Base-by-base conservation (phyloP, 2,797 vertebrate species). In the Euphonia xanthogaster region DNA sequence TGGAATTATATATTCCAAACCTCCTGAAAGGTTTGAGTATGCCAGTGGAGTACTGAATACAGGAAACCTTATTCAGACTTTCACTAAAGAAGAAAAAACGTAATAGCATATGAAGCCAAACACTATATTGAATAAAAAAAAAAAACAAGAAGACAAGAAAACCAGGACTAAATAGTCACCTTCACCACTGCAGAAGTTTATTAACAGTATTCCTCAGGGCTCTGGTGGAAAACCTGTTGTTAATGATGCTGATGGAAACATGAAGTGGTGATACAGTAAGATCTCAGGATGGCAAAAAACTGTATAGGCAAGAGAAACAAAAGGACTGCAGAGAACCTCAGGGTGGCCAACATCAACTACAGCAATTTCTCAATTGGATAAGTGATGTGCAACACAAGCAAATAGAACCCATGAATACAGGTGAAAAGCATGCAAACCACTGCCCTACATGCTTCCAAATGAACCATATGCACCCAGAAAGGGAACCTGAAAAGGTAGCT, bases 131-230 rank as follows among this genome's bases (percentile, higher is more conserved):
- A 24, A 79, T 48, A 2, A 84, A 86, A 27, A 2, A 84, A 86
- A 27, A 86, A 22, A 70, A 3, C 0, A 10, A 50, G 39, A 62
- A 71, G 44, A 57, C 16, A 47, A n/a, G 4, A 42, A 42, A 42
- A 5, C 40, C 0, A 5, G 42, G 15, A 65, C 37, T 78, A 33
- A 80, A 58, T 0, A 3, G 58, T 6, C 35, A 48, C 31, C 22
- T 66, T 75, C 51, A 54, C 17, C 7, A 28, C 35, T 35, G 14
- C 27, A 60, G 18, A 82, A 76, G 28, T 28, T 85, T 51, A 79
- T 14, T 27, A 74, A 67, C 33, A n/a, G 27, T 33, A 66, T 27
- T 89, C 24, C 25, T 76, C 53, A 42, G 23, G 40, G 21, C 31
- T 73, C 44, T 8, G 0, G 3, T 67, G 30, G 27, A 74, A 90